Evolutionary conservation across 2,888 invertebrate species (phyloP), one percentile per base, ranked within the genome.

Genomic region (Drosophila crucigera): DNA sequence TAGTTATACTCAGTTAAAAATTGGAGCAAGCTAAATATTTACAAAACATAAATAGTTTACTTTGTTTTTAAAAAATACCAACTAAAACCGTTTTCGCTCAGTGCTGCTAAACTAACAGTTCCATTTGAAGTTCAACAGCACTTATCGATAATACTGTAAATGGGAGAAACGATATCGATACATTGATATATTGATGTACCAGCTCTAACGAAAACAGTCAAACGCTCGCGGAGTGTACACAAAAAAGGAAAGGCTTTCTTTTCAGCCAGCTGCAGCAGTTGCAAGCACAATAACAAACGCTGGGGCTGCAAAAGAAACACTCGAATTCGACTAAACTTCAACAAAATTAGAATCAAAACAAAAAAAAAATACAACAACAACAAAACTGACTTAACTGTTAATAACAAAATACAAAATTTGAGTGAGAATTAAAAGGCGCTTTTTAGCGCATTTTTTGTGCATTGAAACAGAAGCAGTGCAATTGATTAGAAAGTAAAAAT

Each of bases 261-360:
- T 77, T 80, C 80, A 74, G 80, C 80, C 80, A 80, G 80, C 80
- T 80, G 80, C 80, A 76, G 74, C 76, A 79, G 78, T 80, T 80
- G 77, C 73, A 68, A 60, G 67, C 66, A 79, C 61, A 73, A 76
- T 73, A 73, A 74, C 80, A 77, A 78, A 58, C 80, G 80, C 80
- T 79, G 73, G 78, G 80, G 80, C 80, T 80, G 80, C 54, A 63
- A 63, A 49, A 65, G 52, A 52, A 79, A 39, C 55, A 33, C 50
- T 41, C 30, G 4, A 62, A 54, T 28, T 58, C 19, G 35, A 37
- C 58, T 22, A 76, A 30, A 65, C 60, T 58, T 63, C 19, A 53
- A 11, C 37, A 28, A 67, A 67, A 65, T 28, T 37, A 47, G 1
- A 31, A 59, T 28, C 58, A 30, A 52, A 39, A 54, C 11, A 28